Evolutionary conservation across 1,140 invertebrate genomes (phyloP), one percentile per base, ranked within the genome.

Genomic region (Mercenaria mercenaria): DNA sequence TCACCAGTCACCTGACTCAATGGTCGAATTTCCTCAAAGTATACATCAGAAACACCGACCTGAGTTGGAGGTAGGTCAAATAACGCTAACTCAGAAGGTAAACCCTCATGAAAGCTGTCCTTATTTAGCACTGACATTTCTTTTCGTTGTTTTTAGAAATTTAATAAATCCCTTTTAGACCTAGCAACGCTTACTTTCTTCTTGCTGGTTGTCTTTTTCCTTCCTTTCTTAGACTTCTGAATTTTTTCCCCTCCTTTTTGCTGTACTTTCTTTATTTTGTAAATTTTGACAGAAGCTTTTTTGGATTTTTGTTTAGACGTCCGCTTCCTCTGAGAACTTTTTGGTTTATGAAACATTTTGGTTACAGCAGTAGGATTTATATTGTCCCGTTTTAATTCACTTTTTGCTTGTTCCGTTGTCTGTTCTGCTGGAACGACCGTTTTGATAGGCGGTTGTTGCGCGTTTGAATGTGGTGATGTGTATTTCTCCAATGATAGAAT

Each of bases 21-120:
- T 41, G 91, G 76, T 56, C 82, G 43, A 29, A 82, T 67, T 82
- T 91, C 91, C 39, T 87, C 50, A 79, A 43, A 89, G 39, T 83
- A 90, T 3, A 88, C 47, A 29, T 87, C 80, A 26, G 61, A 41
- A 11, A 91, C 83, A 13, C 41, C 79, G 10, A 59, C 76, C 37
- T 91, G 88, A 37, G 88, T 90, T 18, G 82, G 74, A 20, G 88
- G 83, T 37, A 91, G 18, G 34, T 64, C 37, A 79, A 91, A 91
- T n/a, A 74, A 52, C 8, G 56, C 61, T 32, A 83, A 47, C 37
- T 83, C 52, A 13, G 47, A 59, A 32, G 39, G 29, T 23, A 81
- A n/a, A n/a, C 81, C 81, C 34, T 64, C 81, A 3, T 64, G 2
- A 64, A 83, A 83, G 2, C 34, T 43, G 10, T 82, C 79, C 59